phyloP scores from a whole-genome alignment of 2,797 vertebrate species.

The Intellagama lesueurii region DNA sequence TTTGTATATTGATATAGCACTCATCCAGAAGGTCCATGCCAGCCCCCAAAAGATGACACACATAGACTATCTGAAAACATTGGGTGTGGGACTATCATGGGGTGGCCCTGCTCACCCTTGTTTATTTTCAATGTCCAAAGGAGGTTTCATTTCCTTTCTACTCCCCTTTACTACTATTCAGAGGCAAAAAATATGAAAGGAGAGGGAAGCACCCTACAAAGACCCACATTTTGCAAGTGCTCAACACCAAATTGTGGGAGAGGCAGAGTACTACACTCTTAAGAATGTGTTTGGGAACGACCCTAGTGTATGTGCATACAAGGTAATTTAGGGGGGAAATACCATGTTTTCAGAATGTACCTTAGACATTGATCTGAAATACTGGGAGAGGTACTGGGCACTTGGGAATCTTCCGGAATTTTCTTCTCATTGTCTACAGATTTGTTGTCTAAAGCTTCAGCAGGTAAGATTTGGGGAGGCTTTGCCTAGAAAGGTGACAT shows the following conservation, averaged over 20 bases:
- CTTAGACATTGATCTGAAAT: conserved; percentile 57
- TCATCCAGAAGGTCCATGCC: background rate
- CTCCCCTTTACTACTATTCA: background rate
- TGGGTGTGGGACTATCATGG: no score
- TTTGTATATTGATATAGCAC: background rate
- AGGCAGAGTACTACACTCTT: background rate
- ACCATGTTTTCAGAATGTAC: conserved; percentile 55
- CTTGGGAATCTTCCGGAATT: conserved; percentile 34
- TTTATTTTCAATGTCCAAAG: background rate
- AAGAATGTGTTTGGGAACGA: background rate
- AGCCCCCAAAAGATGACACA: background rate
- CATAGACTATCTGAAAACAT: background rate
- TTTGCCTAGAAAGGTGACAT: background rate
- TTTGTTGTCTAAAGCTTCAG: conserved; percentile 50
- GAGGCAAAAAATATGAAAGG: background rate
- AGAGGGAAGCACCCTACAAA: background rate
- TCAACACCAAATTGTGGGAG: background rate
- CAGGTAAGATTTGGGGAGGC: conserved; percentile 25
- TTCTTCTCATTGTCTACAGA: conserved; percentile 51
- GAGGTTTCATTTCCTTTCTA: background rate
- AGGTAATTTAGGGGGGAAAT: no score
- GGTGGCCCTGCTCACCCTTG: no score
- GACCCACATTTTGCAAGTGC: background rate
- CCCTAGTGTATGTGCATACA: background rate
- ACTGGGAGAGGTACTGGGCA: conserved; percentile 45